These are phyloP conservation scores for Drosophila sturtevanti DNA, from an alignment of 1,140 invertebrate genomes.

Conservation along the genomic window DNA sequence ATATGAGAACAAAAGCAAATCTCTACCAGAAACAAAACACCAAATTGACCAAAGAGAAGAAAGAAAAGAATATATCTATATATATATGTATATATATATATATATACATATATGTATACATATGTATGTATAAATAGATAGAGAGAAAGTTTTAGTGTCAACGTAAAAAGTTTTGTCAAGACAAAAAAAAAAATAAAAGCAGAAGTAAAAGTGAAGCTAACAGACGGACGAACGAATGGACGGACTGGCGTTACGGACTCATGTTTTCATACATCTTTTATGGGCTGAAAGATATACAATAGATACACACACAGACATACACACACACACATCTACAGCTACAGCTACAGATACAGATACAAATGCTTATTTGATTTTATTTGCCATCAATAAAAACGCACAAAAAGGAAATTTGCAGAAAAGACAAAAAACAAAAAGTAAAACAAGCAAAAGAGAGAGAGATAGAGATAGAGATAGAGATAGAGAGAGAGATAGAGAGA, in stretches of 20 bases:
- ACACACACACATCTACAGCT: conserved; percentile 15
- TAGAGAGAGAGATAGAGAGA: conserved; percentile 19
- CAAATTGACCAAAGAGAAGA: conserved; percentile 72
- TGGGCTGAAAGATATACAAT: conserved; percentile 9
- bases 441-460: background rate
- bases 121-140: too few species aligned
- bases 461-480: conserved; percentile 27
- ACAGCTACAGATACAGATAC: conserved; percentile 32
- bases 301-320: conserved; percentile 1
- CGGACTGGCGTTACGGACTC: conserved; percentile 2
- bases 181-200: background rate
- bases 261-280: conserved; percentile 21
- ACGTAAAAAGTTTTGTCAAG: conserved; percentile 31
- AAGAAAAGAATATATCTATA: conserved; percentile 14
- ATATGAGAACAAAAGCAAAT: background rate
- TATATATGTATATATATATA: too few species aligned
- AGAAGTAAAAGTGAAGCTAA: background rate
- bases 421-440: conserved; percentile 37
- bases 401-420: conserved; percentile 47
- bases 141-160: conserved; percentile 42
- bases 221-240: background rate
- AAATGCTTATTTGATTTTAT: conserved; percentile 72
- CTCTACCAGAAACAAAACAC: background rate
- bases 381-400: conserved; percentile 62
- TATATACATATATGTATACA: too few species aligned